phyloP scores from a whole-genome alignment of 1,140 invertebrate genomes.

The Drosophila suzukii region DNA sequence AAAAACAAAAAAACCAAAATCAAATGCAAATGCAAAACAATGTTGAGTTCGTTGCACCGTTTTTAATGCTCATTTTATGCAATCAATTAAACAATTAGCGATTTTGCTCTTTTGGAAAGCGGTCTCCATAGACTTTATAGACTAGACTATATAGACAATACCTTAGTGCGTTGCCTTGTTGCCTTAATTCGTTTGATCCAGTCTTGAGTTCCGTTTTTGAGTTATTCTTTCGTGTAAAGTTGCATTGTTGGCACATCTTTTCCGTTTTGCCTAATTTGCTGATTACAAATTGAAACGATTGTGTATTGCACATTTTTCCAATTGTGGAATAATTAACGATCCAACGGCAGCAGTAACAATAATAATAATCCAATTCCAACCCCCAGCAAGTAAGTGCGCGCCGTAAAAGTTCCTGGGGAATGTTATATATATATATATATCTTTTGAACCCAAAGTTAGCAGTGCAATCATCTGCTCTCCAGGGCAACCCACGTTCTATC shows the following conservation, averaged over 20 bases:
- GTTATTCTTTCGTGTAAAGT: conserved; percentile 40
- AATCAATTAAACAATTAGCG: conserved; percentile 49
- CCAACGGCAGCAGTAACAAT: conserved; percentile 25
- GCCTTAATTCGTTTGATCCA: conserved; percentile 43
- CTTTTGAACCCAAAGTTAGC: conserved; percentile 15
- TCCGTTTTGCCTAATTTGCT: conserved; percentile 52
- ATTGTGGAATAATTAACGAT: conserved; percentile 38
- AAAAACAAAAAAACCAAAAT: conserved; percentile 29
- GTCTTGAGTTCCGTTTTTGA: conserved; percentile 42
- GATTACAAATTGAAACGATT: conserved; percentile 36
- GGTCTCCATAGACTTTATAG: conserved; percentile 39
- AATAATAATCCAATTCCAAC: conserved; percentile 38
- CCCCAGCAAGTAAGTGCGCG: conserved; percentile 28
- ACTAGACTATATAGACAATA: conserved; percentile 47
- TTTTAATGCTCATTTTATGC: conserved; percentile 55
- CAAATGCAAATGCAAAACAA: conserved; percentile 42
- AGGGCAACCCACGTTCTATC: conserved; percentile 23
- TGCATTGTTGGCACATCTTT: conserved; percentile 59
- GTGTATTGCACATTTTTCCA: conserved; percentile 44
- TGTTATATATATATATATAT: conserved; percentile 1
- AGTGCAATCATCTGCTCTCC: conserved; percentile 40
- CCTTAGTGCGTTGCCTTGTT: conserved; percentile 53
- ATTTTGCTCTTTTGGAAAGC: conserved; percentile 26
- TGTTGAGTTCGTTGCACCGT: conserved; percentile 53
- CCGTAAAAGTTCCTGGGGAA: conserved; percentile 51